Conservation (phyloP, 2,797 vertebrate species). For the Coluber constrictor region DNA sequence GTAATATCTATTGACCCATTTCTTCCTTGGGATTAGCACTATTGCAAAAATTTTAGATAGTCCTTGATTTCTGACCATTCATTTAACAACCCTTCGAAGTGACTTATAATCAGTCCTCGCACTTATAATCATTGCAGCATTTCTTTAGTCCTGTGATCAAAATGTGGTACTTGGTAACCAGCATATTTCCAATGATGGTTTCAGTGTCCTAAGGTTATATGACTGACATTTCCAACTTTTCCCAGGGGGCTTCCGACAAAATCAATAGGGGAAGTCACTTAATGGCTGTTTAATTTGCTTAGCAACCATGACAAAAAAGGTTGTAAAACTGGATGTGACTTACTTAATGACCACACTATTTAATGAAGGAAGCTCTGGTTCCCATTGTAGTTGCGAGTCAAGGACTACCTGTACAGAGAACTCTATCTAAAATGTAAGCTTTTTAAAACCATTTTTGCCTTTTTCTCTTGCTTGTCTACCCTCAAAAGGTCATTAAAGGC, state of each 20-base stretch:
- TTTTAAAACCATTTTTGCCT: not conserved
- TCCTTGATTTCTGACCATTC: not conserved
- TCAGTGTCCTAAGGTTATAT: not conserved
- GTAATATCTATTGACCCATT: not conserved
- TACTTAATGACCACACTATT: not conserved
- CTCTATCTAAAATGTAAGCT: not conserved
- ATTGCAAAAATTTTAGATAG: not conserved
- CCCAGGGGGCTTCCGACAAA: not conserved
- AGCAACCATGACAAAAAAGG: not conserved
- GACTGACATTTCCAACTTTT: not conserved
- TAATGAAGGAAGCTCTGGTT: not conserved
- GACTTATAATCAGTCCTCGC: not conserved
- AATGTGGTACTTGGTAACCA: not conserved
- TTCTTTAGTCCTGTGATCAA: not conserved
- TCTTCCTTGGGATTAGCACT: not conserved
- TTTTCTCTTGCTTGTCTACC: not conserved
- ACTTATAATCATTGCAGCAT: not conserved
- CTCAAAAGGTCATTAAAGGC: not conserved
- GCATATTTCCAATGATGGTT: not conserved
- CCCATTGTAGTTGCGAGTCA: not conserved
- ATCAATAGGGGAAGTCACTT: not conserved
- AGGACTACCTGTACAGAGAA: not conserved
- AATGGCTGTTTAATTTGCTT: not conserved
- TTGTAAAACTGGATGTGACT: not conserved
- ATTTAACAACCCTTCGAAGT: not conserved